These are phyloP conservation scores for Ceratothoa steindachneri DNA, from an alignment of 2,888 invertebrate species.

Conservation along the genomic window DNA sequence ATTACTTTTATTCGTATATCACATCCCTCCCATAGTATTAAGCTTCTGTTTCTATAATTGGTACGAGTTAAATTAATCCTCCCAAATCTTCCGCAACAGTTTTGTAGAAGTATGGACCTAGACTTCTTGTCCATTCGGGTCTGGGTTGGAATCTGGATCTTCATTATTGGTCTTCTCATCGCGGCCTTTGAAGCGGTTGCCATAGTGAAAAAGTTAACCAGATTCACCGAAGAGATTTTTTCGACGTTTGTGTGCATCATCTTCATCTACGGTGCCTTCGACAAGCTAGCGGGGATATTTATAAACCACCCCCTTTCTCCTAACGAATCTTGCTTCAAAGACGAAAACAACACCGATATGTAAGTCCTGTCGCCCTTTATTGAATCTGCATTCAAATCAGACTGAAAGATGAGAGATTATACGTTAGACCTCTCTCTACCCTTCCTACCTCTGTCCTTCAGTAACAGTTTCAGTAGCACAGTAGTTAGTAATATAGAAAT, in stretches of 20 bases:
- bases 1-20: too few relatives aligned
- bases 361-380: conserved; percentile 58
- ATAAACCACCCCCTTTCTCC: conserved; percentile 68
- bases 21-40: too few relatives aligned
- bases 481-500: too few relatives aligned
- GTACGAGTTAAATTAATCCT: too few relatives aligned
- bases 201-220: conserved; percentile 80
- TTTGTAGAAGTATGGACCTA: conserved; percentile 70
- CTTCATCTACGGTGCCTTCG: conserved; percentile 86
- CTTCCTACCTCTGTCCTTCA: too few relatives aligned
- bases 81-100: too few relatives aligned
- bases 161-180: conserved; percentile 72
- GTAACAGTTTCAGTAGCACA: too few relatives aligned
- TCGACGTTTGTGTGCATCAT: conserved; percentile 93
- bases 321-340: conserved; percentile 60
- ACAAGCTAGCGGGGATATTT: conserved; percentile 71
- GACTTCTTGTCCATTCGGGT: conserved; percentile 82
- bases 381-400: conserved; percentile 58
- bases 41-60: too few relatives aligned
- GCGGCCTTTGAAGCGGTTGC: conserved; percentile 89
- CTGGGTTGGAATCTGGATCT: conserved; percentile 89
- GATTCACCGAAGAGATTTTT: conserved; percentile 97
- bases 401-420: too few relatives aligned
- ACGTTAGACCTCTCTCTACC: too few relatives aligned
- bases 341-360: conserved; percentile 24